Percentiles rank a stretch among this genome's conserved stretches.
Evolutionary conservation across 2,888 invertebrate genomes (phyloP).

Genomic region (Epirrita christyi): DNA sequence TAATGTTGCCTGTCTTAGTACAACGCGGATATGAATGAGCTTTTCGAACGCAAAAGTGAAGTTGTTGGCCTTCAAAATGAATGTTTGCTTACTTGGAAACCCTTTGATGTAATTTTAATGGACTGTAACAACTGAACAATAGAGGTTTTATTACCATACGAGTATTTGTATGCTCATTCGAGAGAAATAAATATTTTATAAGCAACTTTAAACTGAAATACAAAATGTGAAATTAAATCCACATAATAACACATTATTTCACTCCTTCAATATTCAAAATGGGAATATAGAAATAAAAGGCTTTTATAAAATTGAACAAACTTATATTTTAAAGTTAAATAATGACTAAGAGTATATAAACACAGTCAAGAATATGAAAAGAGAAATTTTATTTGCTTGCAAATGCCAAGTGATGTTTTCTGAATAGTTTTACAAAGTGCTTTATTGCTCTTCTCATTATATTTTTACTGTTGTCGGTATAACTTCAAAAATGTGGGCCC

Average conservation of each 20-base stretch:
- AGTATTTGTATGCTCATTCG: conserved; percentile 14
- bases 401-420: not conserved
- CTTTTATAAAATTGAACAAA: conserved; percentile 20
- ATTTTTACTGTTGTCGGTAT: not conserved
- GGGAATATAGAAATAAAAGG: conserved; percentile 1
- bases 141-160: conserved; percentile 23
- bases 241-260: conserved; percentile 8
- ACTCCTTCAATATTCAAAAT: conserved; percentile 2
- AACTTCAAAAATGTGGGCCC: no score
- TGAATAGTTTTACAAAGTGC: conserved; percentile 3
- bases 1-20: conserved; percentile 47
- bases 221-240: conserved; percentile 10
- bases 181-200: conserved; percentile 14
- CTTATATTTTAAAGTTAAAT: conserved; percentile 12
- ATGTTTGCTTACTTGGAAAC: conserved; percentile 48
- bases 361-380: conserved; percentile 10
- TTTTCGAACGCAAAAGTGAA: conserved; percentile 68
- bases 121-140: conserved; percentile 30
- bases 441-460: not conserved
- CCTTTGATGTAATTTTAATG: conserved; percentile 33
- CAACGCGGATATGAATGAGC: conserved; percentile 72
- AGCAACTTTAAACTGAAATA: conserved; percentile 19
- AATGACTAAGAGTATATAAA: conserved; percentile 16
- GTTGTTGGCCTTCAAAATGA: conserved; percentile 70
- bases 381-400: conserved; percentile 1